phyloP scores from a whole-genome alignment of 1,140 invertebrate genomes.

The Megalopta genalis region DNA sequence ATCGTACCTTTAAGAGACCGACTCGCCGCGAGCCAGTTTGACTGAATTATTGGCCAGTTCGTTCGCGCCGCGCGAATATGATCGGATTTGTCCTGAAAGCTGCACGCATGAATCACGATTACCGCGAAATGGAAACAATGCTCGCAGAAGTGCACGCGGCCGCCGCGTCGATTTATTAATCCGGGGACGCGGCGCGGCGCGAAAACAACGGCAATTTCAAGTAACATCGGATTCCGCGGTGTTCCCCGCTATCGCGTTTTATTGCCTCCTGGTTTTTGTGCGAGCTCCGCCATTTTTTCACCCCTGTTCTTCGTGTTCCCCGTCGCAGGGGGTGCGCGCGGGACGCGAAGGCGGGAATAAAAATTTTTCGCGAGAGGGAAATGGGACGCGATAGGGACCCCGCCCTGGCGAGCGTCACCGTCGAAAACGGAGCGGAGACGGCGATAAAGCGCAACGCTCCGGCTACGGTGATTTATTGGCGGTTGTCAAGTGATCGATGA shows the following conservation, averaged over 20 bases:
- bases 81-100: slow-evolving; percentile 51
- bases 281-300: background rate
- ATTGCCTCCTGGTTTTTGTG: slow-evolving; percentile 5
- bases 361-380: background rate
- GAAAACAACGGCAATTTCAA: slow-evolving; percentile 2
- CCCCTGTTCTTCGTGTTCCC: no score
- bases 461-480: background rate
- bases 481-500: background rate
- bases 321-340: no score
- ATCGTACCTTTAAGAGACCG: no score
- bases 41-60: no score
- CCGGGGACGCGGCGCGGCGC: background rate
- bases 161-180: slow-evolving; percentile 45
- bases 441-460: background rate
- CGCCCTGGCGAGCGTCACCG: background rate
- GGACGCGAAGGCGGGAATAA: background rate
- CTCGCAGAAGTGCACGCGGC: background rate
- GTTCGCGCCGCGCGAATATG: slow-evolving; percentile 39
- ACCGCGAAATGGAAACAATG: slow-evolving; percentile 52
- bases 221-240: slow-evolving; percentile 12
- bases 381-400: background rate
- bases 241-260: slow-evolving; percentile 19
- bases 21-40: no score
- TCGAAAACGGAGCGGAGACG: slow-evolving; percentile 1
- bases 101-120: slow-evolving; percentile 54